Evolutionary conservation across 2,888 invertebrate species (phyloP).

Genomic region (Oligia strigilis): DNA sequence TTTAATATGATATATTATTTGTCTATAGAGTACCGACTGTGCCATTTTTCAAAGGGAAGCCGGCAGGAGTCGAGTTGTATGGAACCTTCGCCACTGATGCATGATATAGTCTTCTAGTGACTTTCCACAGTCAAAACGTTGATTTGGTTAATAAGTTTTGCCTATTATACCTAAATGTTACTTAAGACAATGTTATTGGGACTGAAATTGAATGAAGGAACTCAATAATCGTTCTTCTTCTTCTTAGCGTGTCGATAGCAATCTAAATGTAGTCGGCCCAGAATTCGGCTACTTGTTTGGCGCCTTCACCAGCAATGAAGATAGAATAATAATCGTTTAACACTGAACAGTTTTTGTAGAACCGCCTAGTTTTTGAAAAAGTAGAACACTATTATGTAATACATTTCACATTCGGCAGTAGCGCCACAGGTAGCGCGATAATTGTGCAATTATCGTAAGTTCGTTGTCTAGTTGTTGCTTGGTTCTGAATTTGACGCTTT

Average conservation of each 20-base stretch:
- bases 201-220: not conserved
- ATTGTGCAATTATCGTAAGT: slow-evolving; percentile 44
- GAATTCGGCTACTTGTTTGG: no score
- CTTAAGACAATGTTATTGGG: not conserved
- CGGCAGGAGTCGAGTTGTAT: no score
- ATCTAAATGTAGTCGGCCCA: no score
- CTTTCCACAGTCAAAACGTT: not conserved
- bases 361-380: slow-evolving; percentile 5
- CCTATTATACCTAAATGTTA: not conserved
- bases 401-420: slow-evolving; percentile 25
- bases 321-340: not conserved
- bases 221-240: not conserved
- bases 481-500: not conserved
- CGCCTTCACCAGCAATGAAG: no score
- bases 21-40: no score
- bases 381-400: slow-evolving; percentile 26
- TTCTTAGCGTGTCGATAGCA: no score
- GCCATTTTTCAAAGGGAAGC: no score
- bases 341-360: not conserved
- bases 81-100: no score
- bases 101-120: not conserved
- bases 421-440: slow-evolving; percentile 35
- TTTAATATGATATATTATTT: no score
- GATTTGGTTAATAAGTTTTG: not conserved
- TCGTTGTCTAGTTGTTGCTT: slow-evolving; percentile 16